Percentiles rank a stretch among this genome's conserved stretches.
These are phyloP conservation scores for Eurytoma adleriae DNA, from an alignment of 2,888 invertebrate genomes.

Conservation along the genomic window DNA sequence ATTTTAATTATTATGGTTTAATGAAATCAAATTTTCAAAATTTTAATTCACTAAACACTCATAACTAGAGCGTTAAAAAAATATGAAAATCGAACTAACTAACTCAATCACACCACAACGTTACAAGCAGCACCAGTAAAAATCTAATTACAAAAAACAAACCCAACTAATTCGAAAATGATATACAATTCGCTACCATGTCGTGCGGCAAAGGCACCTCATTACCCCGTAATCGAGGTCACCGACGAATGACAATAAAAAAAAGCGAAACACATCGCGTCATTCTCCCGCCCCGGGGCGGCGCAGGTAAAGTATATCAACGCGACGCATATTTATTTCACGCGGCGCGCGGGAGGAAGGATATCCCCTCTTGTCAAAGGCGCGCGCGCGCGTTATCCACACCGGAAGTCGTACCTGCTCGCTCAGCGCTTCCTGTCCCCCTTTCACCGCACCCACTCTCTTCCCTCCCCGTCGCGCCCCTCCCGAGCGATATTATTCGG, in stretches of 20 bases:
- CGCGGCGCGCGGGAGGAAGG: constrained; percentile 63
- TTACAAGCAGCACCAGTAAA: neutral
- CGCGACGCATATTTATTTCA: constrained; percentile 63
- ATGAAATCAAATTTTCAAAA: no score
- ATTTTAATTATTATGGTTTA: no score
- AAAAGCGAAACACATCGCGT: no score
- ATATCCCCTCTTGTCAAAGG: constrained; percentile 68
- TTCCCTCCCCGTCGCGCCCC: constrained; percentile 14
- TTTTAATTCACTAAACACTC: no score
- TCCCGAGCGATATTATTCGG: neutral
- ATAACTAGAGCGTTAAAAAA: no score
- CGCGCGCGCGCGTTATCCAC: constrained; percentile 67
- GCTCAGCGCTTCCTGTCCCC: constrained; percentile 67
- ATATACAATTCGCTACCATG: neutral
- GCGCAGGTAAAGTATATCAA: no score
- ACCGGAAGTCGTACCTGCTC: constrained; percentile 73
- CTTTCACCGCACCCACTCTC: constrained; percentile 53
- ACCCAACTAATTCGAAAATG: neutral
- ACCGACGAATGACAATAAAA: no score
- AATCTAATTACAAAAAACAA: neutral
- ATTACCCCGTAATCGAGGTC: no score
- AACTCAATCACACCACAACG: neutral
- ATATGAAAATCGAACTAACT: no score
- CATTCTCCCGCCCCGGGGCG: no score
- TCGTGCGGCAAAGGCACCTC: neutral